Evolutionary conservation across 2,113 vertebrate species (phyloP).

Genomic region (Sinosuthora webbiana): DNA sequence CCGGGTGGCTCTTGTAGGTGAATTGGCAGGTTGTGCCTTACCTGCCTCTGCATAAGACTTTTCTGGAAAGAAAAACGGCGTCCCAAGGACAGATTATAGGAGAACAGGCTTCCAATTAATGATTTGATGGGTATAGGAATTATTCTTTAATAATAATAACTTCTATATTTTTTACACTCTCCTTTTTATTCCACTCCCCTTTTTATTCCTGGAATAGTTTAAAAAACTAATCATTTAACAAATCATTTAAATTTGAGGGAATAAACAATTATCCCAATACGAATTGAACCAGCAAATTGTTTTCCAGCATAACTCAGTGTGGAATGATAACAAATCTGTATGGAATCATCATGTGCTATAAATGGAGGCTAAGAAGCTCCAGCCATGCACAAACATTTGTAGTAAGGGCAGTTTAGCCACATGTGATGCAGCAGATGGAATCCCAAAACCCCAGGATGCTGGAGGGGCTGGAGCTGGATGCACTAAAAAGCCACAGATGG

Average conservation of each 20-base stretch:
- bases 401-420: background rate
- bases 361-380: background rate
- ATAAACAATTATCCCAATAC: background rate
- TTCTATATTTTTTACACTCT: background rate
- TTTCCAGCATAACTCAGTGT: background rate
- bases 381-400: background rate
- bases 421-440: background rate
- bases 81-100: background rate
- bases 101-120: background rate
- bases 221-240: background rate
- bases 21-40: rapidly evolving
- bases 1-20: rapidly evolving
- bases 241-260: background rate
- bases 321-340: background rate
- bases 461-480: rapidly evolving
- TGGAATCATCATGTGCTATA: background rate
- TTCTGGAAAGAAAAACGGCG: background rate
- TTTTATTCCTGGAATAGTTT: background rate
- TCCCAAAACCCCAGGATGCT: background rate
- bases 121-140: background rate
- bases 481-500: background rate
- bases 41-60: background rate
- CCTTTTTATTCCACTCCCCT: background rate
- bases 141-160: background rate
- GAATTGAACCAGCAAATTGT: background rate